Evolutionary conservation across 2,113 vertebrate genomes (phyloP).

Genomic region (Typhlomys cinereus): DNA sequence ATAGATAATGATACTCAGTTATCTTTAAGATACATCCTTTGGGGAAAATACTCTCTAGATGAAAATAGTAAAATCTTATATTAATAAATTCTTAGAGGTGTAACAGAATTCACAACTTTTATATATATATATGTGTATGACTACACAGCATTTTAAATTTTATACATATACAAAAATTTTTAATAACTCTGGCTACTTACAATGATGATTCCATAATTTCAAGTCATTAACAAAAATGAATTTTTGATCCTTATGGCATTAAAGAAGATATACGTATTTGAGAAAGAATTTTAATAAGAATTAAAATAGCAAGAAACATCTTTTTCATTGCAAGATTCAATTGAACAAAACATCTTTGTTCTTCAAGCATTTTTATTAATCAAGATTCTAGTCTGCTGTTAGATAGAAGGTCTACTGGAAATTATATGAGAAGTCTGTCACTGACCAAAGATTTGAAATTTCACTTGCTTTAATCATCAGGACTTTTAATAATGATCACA

Average conservation of each 20-base stretch:
- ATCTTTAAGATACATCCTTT: background rate
- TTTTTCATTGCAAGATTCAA: conserved; percentile 57
- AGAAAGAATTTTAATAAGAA: conserved; percentile 56
- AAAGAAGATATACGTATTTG: conserved; percentile 42
- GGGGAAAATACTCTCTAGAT: background rate
- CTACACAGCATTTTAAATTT: background rate
- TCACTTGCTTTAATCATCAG: background rate
- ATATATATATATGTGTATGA: background rate
- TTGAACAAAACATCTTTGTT: conserved; percentile 56
- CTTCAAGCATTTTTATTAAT: conserved; percentile 53
- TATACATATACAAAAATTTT: background rate
- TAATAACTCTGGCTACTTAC: background rate
- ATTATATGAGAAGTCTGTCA: conserved; percentile 44
- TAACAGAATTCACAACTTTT: background rate
- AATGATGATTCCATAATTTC: conserved; percentile 49
- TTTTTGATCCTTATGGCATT: conserved; percentile 24
- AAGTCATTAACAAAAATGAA: conserved; percentile 18
- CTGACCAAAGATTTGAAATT: conserved; percentile 51
- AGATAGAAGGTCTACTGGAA: conserved; percentile 50
- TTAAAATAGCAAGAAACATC: conserved; percentile 49
- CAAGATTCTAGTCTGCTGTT: conserved; percentile 61
- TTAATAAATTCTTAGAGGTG: background rate
- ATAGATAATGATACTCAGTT: background rate
- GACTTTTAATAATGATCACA: background rate
- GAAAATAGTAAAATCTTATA: background rate